Base-by-base conservation (phyloP, 2,797 vertebrate species). In the Percopsis omiscomaycus region DNA sequence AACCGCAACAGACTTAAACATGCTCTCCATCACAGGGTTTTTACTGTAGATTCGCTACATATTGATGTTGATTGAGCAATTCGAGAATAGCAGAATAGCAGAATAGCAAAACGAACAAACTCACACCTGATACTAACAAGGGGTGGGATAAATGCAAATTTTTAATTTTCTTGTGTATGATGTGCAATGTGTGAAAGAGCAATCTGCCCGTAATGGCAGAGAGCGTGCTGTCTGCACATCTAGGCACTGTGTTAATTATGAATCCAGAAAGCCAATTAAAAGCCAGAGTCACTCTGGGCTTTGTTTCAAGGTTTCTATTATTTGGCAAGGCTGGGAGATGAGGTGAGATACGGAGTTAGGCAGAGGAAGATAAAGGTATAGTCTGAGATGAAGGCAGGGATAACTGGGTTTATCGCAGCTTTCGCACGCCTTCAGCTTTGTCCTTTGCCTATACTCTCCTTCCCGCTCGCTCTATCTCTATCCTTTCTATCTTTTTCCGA, bases 191-290 rank as follows among this genome's bases (percentile, higher is more conserved):
- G 66, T 28, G 49, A 86, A 88, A 83, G 67, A 75, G 59, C 71
- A 78, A 73, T 83, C 69, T 64, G 66, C 71, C 70, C 84, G 70
- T 75, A 85, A 82, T 74, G 71, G 73, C 82, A 76, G 80, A 62
- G 69, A 56, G 75, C 78, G 70, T 79, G 79, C 76, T 71, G 72
- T 71, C 76, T 83, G 72, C 81, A 81, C 59, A 45, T 82, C 74
- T 62, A 73, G 66, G 64, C 71, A 49, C 62, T 59, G 68, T 78
- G 82, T 88, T 91, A 88, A 92, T 92, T 90, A 89, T 76, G 71
- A 84, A 89, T 88, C 78, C 79, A 78, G 81, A 85, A 80, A 86
- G 82, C 84, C 85, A 90, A 91, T 92, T 89, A 91, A 90, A 91
- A 84, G 78, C 73, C 74, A 64, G 79, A 81, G 81, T 81, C 83